Evolutionary conservation across 2,113 vertebrate species (phyloP).

Genomic region (Orthonyx spaldingii): DNA sequence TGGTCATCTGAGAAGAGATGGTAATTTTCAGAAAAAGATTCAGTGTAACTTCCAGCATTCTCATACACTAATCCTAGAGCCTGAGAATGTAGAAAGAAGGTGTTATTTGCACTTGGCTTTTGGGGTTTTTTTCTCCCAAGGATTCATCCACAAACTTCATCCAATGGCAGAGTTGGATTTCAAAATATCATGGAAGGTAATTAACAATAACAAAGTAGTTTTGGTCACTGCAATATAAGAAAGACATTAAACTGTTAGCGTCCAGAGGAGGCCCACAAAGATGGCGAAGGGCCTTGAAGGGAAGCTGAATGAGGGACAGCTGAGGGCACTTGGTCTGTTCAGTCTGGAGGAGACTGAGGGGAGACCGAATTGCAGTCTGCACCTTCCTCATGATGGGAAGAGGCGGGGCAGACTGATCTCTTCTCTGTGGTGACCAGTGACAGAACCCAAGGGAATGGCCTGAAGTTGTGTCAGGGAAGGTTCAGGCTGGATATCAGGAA

Average conservation of each 20-base stretch:
- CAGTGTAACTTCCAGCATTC: neutral
- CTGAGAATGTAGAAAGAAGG: neutral
- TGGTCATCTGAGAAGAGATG: neutral
- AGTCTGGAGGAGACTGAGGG: neutral
- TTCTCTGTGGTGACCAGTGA: neutral
- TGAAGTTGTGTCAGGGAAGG: neutral
- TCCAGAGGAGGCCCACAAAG: neutral
- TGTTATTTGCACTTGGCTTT: neutral
- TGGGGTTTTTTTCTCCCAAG: neutral
- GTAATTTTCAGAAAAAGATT: neutral
- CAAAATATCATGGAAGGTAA: neutral
- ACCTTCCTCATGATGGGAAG: neutral
- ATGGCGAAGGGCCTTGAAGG: neutral
- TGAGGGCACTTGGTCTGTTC: neutral
- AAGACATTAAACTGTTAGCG: neutral
- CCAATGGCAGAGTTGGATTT: neutral
- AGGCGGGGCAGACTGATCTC: neutral
- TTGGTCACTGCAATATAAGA: neutral
- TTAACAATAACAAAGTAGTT: neutral
- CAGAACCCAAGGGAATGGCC: neutral
- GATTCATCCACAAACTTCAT: neutral
- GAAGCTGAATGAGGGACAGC: neutral
- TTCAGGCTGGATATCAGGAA: neutral
- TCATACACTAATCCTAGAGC: neutral
- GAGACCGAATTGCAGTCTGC: neutral